phyloP scores from a whole-genome alignment of 2,113 vertebrate genomes.

The Atlantisia rogersi region DNA sequence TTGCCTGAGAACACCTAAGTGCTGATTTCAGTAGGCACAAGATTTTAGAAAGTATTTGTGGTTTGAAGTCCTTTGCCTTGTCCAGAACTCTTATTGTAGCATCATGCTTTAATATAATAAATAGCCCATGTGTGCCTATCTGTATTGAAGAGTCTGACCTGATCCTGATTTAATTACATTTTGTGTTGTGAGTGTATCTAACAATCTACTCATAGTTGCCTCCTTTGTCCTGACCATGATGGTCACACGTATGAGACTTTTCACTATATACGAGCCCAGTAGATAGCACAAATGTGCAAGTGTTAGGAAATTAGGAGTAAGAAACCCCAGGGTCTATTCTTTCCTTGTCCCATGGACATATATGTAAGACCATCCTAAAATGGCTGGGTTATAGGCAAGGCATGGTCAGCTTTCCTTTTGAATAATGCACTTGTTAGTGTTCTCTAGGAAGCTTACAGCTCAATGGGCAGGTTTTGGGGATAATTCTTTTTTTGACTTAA shows the following conservation, averaged over 20 bases:
- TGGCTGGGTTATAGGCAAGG: background rate
- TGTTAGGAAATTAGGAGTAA: background rate
- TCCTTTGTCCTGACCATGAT: background rate
- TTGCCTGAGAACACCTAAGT: background rate
- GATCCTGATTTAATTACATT: background rate
- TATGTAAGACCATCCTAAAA: background rate
- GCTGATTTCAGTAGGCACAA: background rate
- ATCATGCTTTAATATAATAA: background rate
- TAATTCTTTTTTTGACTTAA: background rate
- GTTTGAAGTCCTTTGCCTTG: background rate
- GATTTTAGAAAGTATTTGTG: background rate
- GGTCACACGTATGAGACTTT: background rate
- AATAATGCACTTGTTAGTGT: background rate
- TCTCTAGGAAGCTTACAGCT: background rate
- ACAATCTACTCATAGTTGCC: background rate
- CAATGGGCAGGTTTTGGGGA: background rate
- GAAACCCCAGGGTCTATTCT: background rate
- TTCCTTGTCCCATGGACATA: background rate
- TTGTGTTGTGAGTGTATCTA: background rate
- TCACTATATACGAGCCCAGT: background rate
- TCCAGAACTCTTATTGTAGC: background rate
- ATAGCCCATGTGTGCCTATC: accelerated
- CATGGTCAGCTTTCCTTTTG: background rate
- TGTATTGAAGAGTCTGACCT: background rate
- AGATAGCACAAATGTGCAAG: background rate